Evolutionary conservation across 2,888 invertebrate genomes (phyloP), one percentile per base, ranked within the genome.

Genomic region (Mycalesis mineus): DNA sequence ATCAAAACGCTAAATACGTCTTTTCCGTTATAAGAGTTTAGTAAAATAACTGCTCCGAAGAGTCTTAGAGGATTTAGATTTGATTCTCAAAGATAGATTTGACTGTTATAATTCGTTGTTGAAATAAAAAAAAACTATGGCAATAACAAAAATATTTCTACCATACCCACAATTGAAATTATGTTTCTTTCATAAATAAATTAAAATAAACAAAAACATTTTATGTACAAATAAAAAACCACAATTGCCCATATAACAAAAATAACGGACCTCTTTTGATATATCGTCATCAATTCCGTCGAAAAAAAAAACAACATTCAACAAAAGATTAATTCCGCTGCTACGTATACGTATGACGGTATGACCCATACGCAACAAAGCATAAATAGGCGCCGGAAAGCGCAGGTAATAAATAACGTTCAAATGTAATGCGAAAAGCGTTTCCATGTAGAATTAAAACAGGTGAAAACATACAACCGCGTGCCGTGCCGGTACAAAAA

Each of bases 401-500:
- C 15, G 44, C 33, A 13, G 37, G 50, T 56, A 50, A 55, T 55
- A 55, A 45, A 58, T 61, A 58, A 56, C 48, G 5, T 58, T 50
- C 42, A 50, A 52, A 52, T n/a, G 48, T 56, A 56, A 56, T 55
- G 50, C 49, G 49, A 40, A 45, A 61, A 61, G 55, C 58, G 55
- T 53, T 61, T 45, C 51, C 45, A 48, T 61, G 61, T 61, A 47
- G 45, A 61, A 58, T 61, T 45, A 58, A 58, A 61, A 61, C 51
- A 37, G 31, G 55, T 42, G 42, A 58, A 58, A 58, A 56, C 55
- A 53, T 52, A 56, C 40, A 40, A 53, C 53, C 61, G 47, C 44
- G 31, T 39, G 17, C 41, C 55, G 45, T 52, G 56, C 48, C 48
- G 47, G 36, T 15, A 52, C 45, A 49, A 60, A 60, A 60, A 44